Percentiles rank a stretch among this genome's conserved stretches.
Conservation (phyloP, 2,113 vertebrate genomes). For the Cyprinodon variegatus region DNA sequence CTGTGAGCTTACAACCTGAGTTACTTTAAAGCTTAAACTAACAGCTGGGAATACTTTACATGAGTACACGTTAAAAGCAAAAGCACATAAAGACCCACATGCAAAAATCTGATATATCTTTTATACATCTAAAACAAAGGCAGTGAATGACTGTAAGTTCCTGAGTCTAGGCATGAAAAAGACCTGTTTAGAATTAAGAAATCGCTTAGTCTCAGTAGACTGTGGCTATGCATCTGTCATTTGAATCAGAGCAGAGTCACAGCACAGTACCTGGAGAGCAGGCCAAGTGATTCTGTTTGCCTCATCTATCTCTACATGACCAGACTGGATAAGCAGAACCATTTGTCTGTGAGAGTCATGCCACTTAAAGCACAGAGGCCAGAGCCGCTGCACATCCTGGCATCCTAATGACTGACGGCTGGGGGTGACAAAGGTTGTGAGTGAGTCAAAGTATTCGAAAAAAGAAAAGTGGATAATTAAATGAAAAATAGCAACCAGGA, state of each 20-base stretch:
- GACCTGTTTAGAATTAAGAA: conserved; percentile 44
- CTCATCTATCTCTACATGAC: conserved; percentile 63
- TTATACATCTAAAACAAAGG: conserved; percentile 10
- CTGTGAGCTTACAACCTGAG: conserved; percentile 45
- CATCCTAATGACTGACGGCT: conserved; percentile 42
- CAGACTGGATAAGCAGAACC: conserved; percentile 54
- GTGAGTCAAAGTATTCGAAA: conserved; percentile 5
- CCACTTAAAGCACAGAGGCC: conserved; percentile 32
- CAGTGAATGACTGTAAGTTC: conserved; percentile 8
- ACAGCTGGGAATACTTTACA: conserved; percentile 62
- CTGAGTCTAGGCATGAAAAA: conserved; percentile 25
- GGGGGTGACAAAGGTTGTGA: conserved; percentile 25
- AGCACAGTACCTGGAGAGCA: conserved; percentile 50
- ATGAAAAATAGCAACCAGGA: not conserved
- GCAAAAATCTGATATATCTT: conserved; percentile 13
- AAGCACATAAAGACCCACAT: not conserved
- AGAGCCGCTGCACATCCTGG: conserved; percentile 30
- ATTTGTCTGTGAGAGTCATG: conserved; percentile 57
- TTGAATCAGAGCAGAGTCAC: conserved; percentile 55
- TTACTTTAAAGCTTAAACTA: conserved; percentile 50
- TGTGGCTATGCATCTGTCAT: conserved; percentile 59
- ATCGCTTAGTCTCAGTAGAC: conserved; percentile 51
- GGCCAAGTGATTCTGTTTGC: conserved; percentile 62
- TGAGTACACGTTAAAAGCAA: conserved; percentile 13
- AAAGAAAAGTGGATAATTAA: not conserved